Evolutionary conservation across 2,888 invertebrate genomes (phyloP), one percentile per base, ranked within the genome.

Genomic region (Erebia palarica): DNA sequence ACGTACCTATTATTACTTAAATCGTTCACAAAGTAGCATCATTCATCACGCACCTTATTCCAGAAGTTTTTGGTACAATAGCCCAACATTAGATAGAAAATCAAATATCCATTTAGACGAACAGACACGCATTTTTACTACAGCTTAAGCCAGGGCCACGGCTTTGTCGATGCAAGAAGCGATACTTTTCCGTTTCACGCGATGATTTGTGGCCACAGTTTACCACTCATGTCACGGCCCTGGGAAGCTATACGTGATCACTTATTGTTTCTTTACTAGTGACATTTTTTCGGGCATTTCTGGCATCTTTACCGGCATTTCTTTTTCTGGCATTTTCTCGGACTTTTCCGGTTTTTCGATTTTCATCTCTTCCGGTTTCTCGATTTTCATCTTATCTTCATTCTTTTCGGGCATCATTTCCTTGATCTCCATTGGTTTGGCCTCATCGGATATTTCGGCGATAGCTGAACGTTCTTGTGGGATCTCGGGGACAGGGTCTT

Each of bases 41-140:
- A 49, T 63, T 49, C 63, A 49, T 63, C 49, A 63, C 59, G 66
- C 47, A 49, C 51, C 55, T 68, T 27, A 65, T 64, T 69, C 27
- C 51, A 55, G 36, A 27, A 51, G 86, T 89, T 89, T 91, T 92
- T 92, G 91, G 91, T 91, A 85, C 86, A 85, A 84, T 87, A 90
- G 90, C 89, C 86, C 82, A 49, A 63, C 49, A 49, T 82, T 80
- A 61, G 65, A 63, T 69, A 68, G 44, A 69, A 70, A 66, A 65
- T 64, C 69, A 53, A 63, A 75, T 69, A 70, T 13, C 27, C 57
- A 68, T 61, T 72, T 69, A 71, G 73, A 73, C 60, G 42, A 60
- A 9, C 11, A 42, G n/a, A 61, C 61, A 61, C 61, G 18, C 59
- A 60, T 11, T 16, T 21, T 42, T 60, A 21, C 42, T 59, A 36